Conservation (phyloP, 2,797 vertebrate genomes). For the Pelobates cultripes region DNA sequence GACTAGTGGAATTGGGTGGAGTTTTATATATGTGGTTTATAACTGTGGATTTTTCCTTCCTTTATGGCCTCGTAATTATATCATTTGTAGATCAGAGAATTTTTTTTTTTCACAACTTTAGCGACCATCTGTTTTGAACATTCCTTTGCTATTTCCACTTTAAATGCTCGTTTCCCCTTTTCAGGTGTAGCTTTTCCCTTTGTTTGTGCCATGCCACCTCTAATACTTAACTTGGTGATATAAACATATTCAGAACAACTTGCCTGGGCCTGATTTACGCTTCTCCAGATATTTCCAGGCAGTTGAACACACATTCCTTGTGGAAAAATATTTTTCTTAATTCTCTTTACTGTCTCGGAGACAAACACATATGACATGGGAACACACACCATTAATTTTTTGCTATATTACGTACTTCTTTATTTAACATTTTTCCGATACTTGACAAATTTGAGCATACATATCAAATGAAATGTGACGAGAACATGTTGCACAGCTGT, state of each 20-base stretch:
- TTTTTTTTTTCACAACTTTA: background rate
- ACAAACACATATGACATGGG: background rate
- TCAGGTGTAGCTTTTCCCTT: slow-evolving; percentile 59
- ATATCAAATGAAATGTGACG: no score
- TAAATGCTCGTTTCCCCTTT: slow-evolving; percentile 51
- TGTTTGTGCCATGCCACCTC: slow-evolving; percentile 28
- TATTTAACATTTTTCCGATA: no score
- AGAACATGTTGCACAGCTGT: no score
- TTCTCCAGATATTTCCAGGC: slow-evolving; percentile 46
- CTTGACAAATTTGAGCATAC: no score
- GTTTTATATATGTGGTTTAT: background rate
- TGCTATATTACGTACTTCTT: no score
- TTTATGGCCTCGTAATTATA: slow-evolving; percentile 17
- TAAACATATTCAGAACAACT: slow-evolving; percentile 16
- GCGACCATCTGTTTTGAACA: slow-evolving; percentile 6
- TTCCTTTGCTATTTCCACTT: background rate
- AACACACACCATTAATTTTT: background rate
- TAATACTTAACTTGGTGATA: slow-evolving; percentile 51
- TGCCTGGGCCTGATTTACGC: slow-evolving; percentile 60
- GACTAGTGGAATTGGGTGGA: background rate
- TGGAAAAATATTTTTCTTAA: background rate
- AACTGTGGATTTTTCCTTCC: slow-evolving; percentile 1
- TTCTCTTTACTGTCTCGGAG: background rate
- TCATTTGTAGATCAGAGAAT: background rate
- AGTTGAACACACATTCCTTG: slow-evolving; percentile 52